Evolutionary conservation across 2,888 invertebrate genomes (phyloP).

Genomic region (Drosophila rellima): DNA sequence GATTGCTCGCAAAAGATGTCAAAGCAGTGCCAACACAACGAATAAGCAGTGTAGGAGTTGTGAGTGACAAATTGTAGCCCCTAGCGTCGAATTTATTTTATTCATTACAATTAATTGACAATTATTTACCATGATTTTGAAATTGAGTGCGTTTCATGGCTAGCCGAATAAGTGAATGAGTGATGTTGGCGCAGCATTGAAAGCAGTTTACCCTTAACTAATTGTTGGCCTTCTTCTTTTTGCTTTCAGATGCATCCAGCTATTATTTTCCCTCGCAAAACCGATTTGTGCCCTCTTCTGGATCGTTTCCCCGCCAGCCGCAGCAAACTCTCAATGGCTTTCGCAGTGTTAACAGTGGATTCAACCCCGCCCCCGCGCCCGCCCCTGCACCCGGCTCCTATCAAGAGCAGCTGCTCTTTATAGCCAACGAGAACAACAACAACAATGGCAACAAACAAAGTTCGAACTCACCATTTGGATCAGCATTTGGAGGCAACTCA

Average conservation of each 20-base stretch:
- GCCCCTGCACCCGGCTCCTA: slow-evolving; percentile 79
- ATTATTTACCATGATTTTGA: slow-evolving; percentile 67
- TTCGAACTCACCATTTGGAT: slow-evolving; percentile 52
- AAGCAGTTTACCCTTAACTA: slow-evolving; percentile 45
- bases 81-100: slow-evolving; percentile 40
- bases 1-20: neutral
- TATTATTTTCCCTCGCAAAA: slow-evolving; percentile 84
- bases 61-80: slow-evolving; percentile 40
- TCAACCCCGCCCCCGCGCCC: slow-evolving; percentile 62
- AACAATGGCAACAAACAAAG: slow-evolving; percentile 50
- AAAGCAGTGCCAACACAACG: slow-evolving; percentile 24
- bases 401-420: slow-evolving; percentile 84
- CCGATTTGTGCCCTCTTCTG: slow-evolving; percentile 85
- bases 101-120: slow-evolving; percentile 71
- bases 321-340: slow-evolving; percentile 50
- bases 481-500: slow-evolving; percentile 72
- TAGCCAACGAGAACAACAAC: slow-evolving; percentile 76
- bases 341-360: slow-evolving; percentile 52
- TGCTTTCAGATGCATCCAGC: slow-evolving; percentile 82
- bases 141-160: slow-evolving; percentile 61
- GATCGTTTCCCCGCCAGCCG: slow-evolving; percentile 76
- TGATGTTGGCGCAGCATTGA: slow-evolving; percentile 24
- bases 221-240: slow-evolving; percentile 46
- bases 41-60: slow-evolving; percentile 12
- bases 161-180: slow-evolving; percentile 23